Evolutionary conservation across 2,113 vertebrate genomes (phyloP).

Genomic region (Carlito syrichta): DNA sequence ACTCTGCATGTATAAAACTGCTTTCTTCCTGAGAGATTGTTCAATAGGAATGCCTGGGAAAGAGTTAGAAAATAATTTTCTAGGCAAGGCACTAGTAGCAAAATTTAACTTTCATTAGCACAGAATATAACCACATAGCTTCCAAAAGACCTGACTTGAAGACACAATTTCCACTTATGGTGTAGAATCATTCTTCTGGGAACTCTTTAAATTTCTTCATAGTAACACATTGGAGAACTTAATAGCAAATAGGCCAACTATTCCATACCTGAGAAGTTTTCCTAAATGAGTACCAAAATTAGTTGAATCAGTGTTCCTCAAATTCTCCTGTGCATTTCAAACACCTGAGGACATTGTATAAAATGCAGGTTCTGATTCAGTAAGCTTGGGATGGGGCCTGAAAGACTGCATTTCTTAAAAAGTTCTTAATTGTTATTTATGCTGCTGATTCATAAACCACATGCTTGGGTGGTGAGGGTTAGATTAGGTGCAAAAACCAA

Average conservation of each 20-base stretch:
- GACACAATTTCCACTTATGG: not conserved
- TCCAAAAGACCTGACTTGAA: not conserved
- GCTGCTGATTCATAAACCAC: not conserved
- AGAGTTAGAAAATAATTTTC: conserved; percentile 7
- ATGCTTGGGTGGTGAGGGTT: not conserved
- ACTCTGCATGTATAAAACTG: not conserved
- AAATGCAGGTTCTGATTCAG: conserved; percentile 1
- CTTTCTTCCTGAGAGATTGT: not conserved
- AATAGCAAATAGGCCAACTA: not conserved
- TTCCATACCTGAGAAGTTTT: not conserved
- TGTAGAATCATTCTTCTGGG: not conserved
- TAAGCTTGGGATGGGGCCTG: not conserved
- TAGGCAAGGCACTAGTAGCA: not conserved
- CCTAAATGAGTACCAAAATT: not conserved
- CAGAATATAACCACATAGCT: not conserved
- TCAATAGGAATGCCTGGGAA: not conserved
- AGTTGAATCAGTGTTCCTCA: not conserved
- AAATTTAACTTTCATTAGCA: conserved; percentile 17
- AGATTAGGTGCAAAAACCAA: not conserved
- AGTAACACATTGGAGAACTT: not conserved
- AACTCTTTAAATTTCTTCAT: not conserved
- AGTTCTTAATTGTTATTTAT: not conserved
- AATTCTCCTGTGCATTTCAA: not conserved
- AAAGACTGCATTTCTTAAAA: not conserved
- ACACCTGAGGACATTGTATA: not conserved